A percentile compares a stretch with the other conserved stretches of the same genome.
Conservation (phyloP, 2,888 invertebrate species). For the Drosophila eohydei region DNA sequence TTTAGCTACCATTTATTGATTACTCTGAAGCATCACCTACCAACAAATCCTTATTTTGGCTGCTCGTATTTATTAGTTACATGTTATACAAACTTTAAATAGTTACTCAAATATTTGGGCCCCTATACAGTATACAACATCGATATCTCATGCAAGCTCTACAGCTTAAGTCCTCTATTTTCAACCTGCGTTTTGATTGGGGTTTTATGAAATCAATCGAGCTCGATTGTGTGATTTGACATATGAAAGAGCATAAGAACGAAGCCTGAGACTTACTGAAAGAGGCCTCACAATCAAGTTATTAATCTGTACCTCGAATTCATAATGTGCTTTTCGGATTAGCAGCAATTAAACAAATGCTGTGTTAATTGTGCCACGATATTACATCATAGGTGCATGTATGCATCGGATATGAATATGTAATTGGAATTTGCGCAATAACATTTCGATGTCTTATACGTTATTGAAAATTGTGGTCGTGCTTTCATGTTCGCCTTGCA, state of each 20-base stretch:
- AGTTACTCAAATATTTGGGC: no score
- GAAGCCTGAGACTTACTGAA: not conserved
- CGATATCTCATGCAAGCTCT: no score
- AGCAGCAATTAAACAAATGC: conserved; percentile 55
- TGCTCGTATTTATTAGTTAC: no score
- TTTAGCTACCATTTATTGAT: no score
- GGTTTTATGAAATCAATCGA: not conserved
- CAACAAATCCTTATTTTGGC: no score
- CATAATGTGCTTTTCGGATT: conserved; percentile 44
- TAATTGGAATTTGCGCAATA: conserved; percentile 57
- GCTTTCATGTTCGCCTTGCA: conserved; percentile 58
- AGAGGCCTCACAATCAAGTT: not conserved
- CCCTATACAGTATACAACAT: no score
- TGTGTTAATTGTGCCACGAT: conserved; percentile 38
- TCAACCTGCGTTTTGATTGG: no score
- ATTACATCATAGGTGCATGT: conserved; percentile 6
- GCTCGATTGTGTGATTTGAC: not conserved
- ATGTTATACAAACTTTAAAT: no score
- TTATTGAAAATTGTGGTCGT: conserved; percentile 61
- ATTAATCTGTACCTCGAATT: not conserved
- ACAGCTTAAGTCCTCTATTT: no score
- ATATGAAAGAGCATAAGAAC: not conserved
- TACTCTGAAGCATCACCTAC: no score
- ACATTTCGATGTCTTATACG: conserved; percentile 49
- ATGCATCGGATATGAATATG: conserved; percentile 17